phyloP scores from a whole-genome alignment of 2,113 vertebrate genomes.

The Cololabis saira region DNA sequence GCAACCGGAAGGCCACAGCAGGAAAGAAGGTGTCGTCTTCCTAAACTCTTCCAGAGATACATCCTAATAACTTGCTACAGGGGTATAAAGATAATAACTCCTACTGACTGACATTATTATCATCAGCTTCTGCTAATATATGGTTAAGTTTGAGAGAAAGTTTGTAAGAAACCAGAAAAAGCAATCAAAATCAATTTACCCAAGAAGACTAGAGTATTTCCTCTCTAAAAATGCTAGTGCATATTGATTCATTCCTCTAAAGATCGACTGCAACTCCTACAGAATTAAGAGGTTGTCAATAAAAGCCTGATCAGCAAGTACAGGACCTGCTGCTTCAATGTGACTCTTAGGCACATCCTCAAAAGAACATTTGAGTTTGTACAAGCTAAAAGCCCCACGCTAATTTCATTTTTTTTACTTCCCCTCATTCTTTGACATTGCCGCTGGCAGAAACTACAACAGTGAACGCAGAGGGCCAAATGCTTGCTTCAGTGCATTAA shows the following conservation, averaged over 20 bases:
- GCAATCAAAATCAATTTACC: slow-evolving; percentile 29
- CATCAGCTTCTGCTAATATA: slow-evolving; percentile 8
- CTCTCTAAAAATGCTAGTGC: slow-evolving; percentile 42
- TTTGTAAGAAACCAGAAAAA: slow-evolving; percentile 39
- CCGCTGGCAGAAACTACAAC: slow-evolving; percentile 34
- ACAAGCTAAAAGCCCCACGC: slow-evolving; percentile 23
- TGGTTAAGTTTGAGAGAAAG: neutral
- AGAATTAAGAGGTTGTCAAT: slow-evolving; percentile 49
- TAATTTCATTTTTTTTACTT: slow-evolving; percentile 6
- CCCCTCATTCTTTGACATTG: slow-evolving; percentile 13
- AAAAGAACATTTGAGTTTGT: slow-evolving; percentile 13
- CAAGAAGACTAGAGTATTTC: slow-evolving; percentile 37
- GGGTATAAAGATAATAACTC: slow-evolving; percentile 16
- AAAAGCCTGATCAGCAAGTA: slow-evolving; percentile 5
- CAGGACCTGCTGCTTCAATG: slow-evolving; percentile 37
- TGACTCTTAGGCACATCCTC: neutral
- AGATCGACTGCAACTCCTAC: slow-evolving; percentile 47
- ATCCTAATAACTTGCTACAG: slow-evolving; percentile 27
- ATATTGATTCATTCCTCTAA: slow-evolving; percentile 49
- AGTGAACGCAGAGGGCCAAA: slow-evolving; percentile 21
- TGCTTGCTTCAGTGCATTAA: slow-evolving; percentile 22
- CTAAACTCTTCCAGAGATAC: slow-evolving; percentile 36
- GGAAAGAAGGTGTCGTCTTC: slow-evolving; percentile 44
- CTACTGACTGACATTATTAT: slow-evolving; percentile 8
- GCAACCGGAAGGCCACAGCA: slow-evolving; percentile 56